A percentile compares a stretch with the other conserved stretches of the same genome.
Conservation (phyloP, 2,113 vertebrate species). For the Cyphomyrus discorhynchus region DNA sequence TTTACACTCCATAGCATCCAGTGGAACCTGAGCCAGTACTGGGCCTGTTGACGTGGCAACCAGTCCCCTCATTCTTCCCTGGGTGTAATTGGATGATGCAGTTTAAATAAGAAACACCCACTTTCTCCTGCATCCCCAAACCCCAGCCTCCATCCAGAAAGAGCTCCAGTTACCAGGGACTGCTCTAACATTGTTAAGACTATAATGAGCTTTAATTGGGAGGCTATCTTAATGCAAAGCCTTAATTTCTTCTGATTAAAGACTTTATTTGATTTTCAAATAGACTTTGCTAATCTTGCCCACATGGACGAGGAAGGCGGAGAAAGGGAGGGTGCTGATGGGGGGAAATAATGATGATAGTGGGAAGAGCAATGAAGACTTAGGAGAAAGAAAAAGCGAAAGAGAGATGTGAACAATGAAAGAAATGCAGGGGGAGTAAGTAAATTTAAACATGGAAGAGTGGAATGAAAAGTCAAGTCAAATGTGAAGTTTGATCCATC, state of each 20-base stretch:
- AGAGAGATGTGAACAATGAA: background rate
- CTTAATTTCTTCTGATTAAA: conserved; percentile 20
- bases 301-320: background rate
- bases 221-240: conserved; percentile 14
- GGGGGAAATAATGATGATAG: no score
- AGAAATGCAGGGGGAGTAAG: background rate
- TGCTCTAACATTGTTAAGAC: conserved; percentile 4
- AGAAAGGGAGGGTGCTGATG: background rate
- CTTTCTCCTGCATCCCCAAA: background rate
- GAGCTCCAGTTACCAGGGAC: background rate
- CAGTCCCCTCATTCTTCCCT: background rate
- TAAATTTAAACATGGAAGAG: background rate
- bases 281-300: background rate
- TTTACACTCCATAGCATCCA: background rate
- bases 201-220: conserved; percentile 21
- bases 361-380: background rate
- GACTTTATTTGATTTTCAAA: conserved; percentile 14
- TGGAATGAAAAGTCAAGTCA: background rate
- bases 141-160: background rate
- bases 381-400: background rate
- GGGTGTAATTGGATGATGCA: background rate
- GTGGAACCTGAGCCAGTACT: background rate
- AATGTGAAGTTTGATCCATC: no score
- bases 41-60: background rate
- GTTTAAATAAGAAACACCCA: background rate